Evolutionary conservation across 2,113 vertebrate genomes (phyloP), one percentile per base, ranked within the genome.

Genomic region (Pollimyrus isidori): DNA sequence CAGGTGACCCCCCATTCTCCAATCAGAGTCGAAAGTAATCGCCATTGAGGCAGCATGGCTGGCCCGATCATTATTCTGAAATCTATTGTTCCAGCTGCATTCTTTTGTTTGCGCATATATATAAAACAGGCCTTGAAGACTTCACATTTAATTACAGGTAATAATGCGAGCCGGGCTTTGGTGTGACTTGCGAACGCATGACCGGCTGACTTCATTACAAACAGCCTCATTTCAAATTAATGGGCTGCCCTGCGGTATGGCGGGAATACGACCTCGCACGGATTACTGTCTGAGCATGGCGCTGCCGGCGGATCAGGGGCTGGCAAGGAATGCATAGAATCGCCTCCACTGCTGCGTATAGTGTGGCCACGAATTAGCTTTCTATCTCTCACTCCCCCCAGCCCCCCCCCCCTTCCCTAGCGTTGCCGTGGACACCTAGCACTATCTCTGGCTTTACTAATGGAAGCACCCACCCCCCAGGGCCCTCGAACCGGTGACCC

Each of bases 121-220:
- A 53, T 39, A 53, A 50, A 87, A 46, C 39, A 19, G 52, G 53
- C 15, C 19, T 62, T n/a, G 30, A 87, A 65, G 56, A 87, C 87
- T 87, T 87, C 87, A 87, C 87, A 87, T 87, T 87, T 87, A 87
- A 87, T 87, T 87, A 62, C 39, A 65, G 53, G 87, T 65, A 87
- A 87, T 87, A 87, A 87, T 87, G 35, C 6, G 19, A 87, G 53
- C 35, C 21, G 5, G 53, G 53, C 56, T 58, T 65, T 65, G 19
- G 87, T 45, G 87, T 19, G 53, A 65, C 87, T 62, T 87, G 35
- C 86, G 53, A 21, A 45, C 56, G 87, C 53, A 87, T 45, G 49
- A 50, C 87, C 87, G 49, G 30, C 87, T 65, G 21, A 56, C 87
- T 87, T 87, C 87, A 87, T 87, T 87, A 87, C 87, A 87, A 87